Evolutionary conservation across 2,113 vertebrate genomes (phyloP).

Genomic region (Oncorhynchus gorbuscha): DNA sequence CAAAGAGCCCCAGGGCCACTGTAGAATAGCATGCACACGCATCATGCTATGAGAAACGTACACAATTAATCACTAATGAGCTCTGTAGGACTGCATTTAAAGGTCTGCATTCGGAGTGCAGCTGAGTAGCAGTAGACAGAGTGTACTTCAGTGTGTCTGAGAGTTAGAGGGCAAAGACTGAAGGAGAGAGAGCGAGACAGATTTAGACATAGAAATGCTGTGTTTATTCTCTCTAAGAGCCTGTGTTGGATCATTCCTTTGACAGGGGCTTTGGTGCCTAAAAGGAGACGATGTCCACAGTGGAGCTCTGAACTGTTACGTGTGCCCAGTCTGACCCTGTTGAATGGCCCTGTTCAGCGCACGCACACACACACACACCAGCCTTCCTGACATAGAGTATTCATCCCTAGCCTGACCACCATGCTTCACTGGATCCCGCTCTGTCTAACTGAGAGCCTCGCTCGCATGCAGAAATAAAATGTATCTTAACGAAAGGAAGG

Average conservation of each 20-base stretch:
- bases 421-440: slow-evolving; percentile 12
- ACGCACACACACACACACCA: neutral
- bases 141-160: neutral
- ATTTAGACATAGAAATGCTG: neutral
- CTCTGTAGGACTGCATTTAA: neutral
- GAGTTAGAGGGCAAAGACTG: neutral
- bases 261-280: too few species aligned
- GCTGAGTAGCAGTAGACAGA: neutral
- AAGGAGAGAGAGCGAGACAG: neutral
- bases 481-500: slow-evolving; percentile 11
- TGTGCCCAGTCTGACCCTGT: neutral
- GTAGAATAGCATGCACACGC: neutral
- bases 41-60: neutral
- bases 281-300: neutral
- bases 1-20: too few species aligned
- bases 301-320: neutral
- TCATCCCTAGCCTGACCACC: slow-evolving; percentile 10
- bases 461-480: neutral
- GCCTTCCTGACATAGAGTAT: neutral
- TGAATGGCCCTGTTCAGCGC: neutral
- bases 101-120: neutral
- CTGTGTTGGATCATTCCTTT: too few species aligned
- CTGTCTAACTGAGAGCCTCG: slow-evolving; percentile 1
- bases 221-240: too few species aligned
- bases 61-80: neutral